These are phyloP conservation scores for Chalcosyrphus nemorum DNA, from an alignment of 2,888 invertebrate genomes.

Conservation along the genomic window DNA sequence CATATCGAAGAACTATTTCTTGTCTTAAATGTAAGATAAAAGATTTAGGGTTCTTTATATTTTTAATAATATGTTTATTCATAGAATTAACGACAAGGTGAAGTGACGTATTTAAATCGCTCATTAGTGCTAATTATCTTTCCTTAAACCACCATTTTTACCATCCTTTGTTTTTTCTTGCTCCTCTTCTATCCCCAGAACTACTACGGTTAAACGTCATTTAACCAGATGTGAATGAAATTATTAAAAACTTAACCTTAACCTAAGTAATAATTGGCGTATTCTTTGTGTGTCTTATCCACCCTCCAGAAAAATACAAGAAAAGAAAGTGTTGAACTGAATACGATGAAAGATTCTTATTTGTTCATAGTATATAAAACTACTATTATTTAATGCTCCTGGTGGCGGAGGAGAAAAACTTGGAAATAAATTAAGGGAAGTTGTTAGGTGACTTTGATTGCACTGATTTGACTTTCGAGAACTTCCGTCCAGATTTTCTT, in stretches of 20 bases:
- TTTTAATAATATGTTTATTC: too few species aligned
- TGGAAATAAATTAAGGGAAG: constrained; percentile 8
- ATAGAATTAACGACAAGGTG: too few species aligned
- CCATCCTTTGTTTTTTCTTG: too few species aligned
- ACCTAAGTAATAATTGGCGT: neutral
- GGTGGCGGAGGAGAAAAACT: neutral
- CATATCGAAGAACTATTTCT: too few species aligned
- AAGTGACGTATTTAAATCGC: too few species aligned
- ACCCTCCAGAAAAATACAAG: neutral
- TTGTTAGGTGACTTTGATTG: constrained; percentile 27
- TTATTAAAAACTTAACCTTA: neutral
- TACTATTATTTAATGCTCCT: neutral
- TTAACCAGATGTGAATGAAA: too few species aligned
- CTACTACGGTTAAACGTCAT: too few species aligned
- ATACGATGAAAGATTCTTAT: neutral
- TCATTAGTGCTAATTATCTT: too few species aligned
- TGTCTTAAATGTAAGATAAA: too few species aligned
- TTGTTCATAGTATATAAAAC: constrained; percentile 28
- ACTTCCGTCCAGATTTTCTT: neutral
- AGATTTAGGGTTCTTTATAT: too few species aligned
- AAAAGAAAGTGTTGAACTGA: neutral
- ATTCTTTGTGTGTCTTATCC: neutral
- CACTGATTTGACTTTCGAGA: constrained; percentile 17
- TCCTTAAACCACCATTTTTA: too few species aligned
- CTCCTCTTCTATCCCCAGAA: too few species aligned